phyloP scores from a whole-genome alignment of 2,888 invertebrate species.

The Fissipunctia ypsillon region DNA sequence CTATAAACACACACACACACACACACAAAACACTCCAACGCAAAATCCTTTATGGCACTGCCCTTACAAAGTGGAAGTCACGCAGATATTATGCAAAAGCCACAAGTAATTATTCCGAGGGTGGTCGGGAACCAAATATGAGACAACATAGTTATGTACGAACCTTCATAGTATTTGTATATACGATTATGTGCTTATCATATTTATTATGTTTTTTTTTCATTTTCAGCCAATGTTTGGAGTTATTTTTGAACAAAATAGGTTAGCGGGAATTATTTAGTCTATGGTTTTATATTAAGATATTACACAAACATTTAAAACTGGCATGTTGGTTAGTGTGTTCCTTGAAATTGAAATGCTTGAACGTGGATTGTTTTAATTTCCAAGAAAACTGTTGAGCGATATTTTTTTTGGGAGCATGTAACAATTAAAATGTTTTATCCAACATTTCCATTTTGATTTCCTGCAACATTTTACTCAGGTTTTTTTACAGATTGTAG shows the following conservation, averaged over 20 bases:
- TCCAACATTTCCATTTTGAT: neutral
- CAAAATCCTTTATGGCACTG: slow-evolving; percentile 28
- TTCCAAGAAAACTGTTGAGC: neutral
- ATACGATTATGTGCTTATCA: slow-evolving; percentile 3
- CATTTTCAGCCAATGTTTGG: neutral
- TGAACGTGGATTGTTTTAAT: neutral
- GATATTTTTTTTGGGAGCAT: neutral
- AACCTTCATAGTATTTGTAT: slow-evolving; percentile 21
- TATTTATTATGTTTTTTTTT: neutral
- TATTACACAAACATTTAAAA: neutral
- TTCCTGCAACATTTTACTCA: neutral
- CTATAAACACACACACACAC: slow-evolving; percentile 7
- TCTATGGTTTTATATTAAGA: neutral
- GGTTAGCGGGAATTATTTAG: neutral
- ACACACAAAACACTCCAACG: neutral
- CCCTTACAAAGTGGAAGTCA: slow-evolving; percentile 51
- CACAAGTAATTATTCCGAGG: slow-evolving; percentile 63
- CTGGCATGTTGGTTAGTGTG: neutral
- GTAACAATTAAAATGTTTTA: neutral
- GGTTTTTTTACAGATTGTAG: neutral
- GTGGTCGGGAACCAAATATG: slow-evolving; percentile 45
- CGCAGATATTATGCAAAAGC: slow-evolving; percentile 67
- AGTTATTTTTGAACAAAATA: slow-evolving; percentile 1
- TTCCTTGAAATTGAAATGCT: neutral
- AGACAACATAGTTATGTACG: slow-evolving; percentile 31